Percentiles rank a stretch among this genome's conserved stretches.
These are phyloP conservation scores for Synergus umbraculus DNA, from an alignment of 2,888 invertebrate genomes.

Conservation along the genomic window DNA sequence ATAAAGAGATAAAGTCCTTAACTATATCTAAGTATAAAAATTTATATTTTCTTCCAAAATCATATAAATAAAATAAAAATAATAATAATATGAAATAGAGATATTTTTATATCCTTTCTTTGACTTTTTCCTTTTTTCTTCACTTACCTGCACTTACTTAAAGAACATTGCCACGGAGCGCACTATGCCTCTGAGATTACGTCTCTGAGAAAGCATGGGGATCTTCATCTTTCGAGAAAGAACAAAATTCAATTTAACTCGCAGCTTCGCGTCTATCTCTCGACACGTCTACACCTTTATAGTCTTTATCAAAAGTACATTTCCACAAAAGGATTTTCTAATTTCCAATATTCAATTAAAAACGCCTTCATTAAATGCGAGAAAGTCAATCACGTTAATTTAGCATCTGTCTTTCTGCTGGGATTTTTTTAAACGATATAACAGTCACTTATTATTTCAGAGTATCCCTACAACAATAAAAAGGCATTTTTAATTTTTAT, in stretches of 20 bases:
- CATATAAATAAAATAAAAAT: neutral
- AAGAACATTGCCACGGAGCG: slow-evolving; percentile 1
- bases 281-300: neutral
- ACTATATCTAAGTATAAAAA: neutral
- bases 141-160: slow-evolving; percentile 16
- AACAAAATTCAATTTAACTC: slow-evolving; percentile 17
- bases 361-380: neutral
- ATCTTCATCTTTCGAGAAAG: slow-evolving; percentile 14
- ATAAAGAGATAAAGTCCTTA: neutral
- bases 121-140: slow-evolving; percentile 8
- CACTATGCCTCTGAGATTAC: slow-evolving; percentile 12
- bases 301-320: neutral
- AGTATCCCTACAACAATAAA: neutral
- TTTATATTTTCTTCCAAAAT: neutral
- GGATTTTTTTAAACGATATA: neutral
- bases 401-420: neutral
- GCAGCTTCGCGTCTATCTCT: neutral
- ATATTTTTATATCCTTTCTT: neutral
- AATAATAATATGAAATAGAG: neutral
- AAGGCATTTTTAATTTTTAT: neutral
- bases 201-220: slow-evolving; percentile 10
- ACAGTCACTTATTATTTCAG: neutral
- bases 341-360: neutral
- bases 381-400: neutral
- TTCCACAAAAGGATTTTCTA: neutral